A percentile compares a stretch with the other conserved stretches of the same genome.
Evolutionary conservation across 2,797 vertebrate species (phyloP).

Genomic region (Limosa lapponica): DNA sequence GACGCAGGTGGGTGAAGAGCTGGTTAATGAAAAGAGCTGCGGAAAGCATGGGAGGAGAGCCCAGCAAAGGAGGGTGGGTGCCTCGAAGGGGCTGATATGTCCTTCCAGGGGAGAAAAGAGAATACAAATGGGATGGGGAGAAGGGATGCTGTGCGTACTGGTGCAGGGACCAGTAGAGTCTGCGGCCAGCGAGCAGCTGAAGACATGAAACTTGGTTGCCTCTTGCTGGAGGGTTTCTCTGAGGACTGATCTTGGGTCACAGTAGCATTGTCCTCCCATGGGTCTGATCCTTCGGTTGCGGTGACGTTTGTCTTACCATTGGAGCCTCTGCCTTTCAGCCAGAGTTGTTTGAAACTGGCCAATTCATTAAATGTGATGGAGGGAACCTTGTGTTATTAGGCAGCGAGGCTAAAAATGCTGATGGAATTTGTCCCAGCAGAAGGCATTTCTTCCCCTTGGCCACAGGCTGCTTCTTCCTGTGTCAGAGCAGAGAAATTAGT

Average conservation of each 20-base stretch:
- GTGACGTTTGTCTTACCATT: fast-evolving
- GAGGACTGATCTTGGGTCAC: neutral
- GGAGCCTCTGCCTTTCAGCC: neutral
- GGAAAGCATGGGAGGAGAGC: neutral
- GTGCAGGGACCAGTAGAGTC: neutral
- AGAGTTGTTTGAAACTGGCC: neutral
- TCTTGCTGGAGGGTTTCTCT: neutral
- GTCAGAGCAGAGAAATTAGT: neutral
- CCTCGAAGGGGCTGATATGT: neutral
- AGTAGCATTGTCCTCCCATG: neutral
- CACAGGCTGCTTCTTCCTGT: neutral
- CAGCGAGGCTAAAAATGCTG: neutral
- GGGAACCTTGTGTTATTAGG: neutral
- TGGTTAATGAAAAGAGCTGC: neutral
- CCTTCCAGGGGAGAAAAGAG: fast-evolving
- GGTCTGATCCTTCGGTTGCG: neutral
- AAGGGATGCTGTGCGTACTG: fast-evolving
- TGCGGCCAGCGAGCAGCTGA: neutral
- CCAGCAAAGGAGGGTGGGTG: neutral
- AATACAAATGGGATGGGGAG: neutral
- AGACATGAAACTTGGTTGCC: neutral
- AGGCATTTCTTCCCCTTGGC: neutral
- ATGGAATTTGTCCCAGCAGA: neutral
- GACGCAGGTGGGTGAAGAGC: neutral
- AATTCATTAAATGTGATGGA: neutral